Conservation (phyloP, 2,888 invertebrate species). For the Diadromus collaris region DNA sequence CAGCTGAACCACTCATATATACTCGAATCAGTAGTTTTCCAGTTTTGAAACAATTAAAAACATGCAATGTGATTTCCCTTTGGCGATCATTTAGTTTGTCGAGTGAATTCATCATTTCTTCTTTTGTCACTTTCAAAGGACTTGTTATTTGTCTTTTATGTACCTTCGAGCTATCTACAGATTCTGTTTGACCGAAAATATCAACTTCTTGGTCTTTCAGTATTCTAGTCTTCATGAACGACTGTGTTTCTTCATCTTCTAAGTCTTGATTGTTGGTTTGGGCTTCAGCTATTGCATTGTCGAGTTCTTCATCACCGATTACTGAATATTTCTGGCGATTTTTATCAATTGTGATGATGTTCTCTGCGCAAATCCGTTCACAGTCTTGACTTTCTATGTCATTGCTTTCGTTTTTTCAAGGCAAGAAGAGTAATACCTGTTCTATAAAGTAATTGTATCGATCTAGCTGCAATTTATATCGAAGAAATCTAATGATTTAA, state of each 20-base stretch:
- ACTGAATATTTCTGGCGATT: background rate
- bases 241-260: constrained; percentile 4
- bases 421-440: constrained; percentile 52
- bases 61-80: constrained; percentile 57
- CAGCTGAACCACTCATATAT: constrained; percentile 64
- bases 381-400: constrained; percentile 40
- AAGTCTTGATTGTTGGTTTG: background rate
- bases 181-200: background rate
- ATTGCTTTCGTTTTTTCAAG: constrained; percentile 47
- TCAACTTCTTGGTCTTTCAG: constrained; percentile 2
- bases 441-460: constrained; percentile 44
- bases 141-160: constrained; percentile 10
- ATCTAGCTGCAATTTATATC: constrained; percentile 33
- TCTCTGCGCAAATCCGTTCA: constrained; percentile 31
- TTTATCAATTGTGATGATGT: background rate
- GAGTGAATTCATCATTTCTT: constrained; percentile 5
- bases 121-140: background rate
- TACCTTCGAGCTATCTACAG: background rate
- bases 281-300: background rate
- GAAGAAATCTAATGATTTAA: constrained; percentile 30
- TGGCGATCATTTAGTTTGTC: constrained; percentile 54
- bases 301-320: background rate
- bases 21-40: constrained; percentile 57
- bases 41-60: constrained; percentile 57
- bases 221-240: background rate